Evolutionary conservation across 2,888 invertebrate genomes (phyloP), one percentile per base, ranked within the genome.

Genomic region (Athalia circularis): DNA sequence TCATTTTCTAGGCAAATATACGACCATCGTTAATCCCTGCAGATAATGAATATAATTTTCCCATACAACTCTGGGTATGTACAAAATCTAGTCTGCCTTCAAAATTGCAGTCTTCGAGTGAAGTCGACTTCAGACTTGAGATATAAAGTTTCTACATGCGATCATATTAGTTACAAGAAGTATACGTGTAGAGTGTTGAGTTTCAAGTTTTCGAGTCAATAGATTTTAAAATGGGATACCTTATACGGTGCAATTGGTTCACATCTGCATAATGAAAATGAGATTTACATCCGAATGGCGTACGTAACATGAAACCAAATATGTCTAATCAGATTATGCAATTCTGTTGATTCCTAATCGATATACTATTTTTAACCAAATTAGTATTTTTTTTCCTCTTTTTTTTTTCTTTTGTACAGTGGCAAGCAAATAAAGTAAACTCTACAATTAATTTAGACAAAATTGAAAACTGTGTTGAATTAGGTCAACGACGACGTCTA

Each of bases 271-370:
- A 75, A 75, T 75, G 62, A 57, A 62, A 75, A 29, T 29, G 29
- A 62, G 62, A 64, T 75, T 75, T 75, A 62, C 75, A 75, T 75
- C 43, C 62, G 75, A 61, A 75, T 62, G 75, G 75, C 52, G 64
- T 62, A 50, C 75, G 75, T 52, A 52, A 62, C 50, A 62, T 64
- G 50, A 62, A 62, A 75, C 62, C 29, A 62, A 75, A 15, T 29
- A 50, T 75, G 62, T 62, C 62, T 62, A 75, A 75, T 47, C 57
- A 29, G n/a, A 72, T 72, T 13, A 59, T 59, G 13, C 50, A 45
- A 13, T 64, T n/a, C 50, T 9, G 50, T 50, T 47, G 62, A 75
- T 52, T 64, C 29, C 61, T 62, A 2, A 29, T 29, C 29, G 29
- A 29, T 29, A 29, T 29, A 29, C 29, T 2, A 29, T 29, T 29